These are phyloP conservation scores for Agriopis leucophaearia DNA, from an alignment of 2,888 invertebrate species.

Conservation along the genomic window DNA sequence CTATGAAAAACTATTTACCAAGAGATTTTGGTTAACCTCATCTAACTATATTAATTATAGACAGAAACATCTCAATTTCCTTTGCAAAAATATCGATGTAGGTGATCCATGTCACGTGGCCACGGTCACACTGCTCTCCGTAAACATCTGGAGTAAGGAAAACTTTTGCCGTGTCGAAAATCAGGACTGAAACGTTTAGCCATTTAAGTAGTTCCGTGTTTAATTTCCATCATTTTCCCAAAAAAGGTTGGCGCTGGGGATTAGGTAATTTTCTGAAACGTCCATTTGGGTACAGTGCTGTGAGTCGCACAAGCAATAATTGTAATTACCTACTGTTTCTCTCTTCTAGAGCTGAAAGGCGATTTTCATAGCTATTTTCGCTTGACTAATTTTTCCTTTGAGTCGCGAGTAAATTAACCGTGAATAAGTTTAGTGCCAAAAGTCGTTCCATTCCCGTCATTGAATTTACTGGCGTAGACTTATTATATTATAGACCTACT, in stretches of 20 bases:
- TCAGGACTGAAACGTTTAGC: neutral
- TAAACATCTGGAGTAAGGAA: neutral
- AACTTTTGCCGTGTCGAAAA: neutral
- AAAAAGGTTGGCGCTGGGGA: slow-evolving; percentile 7
- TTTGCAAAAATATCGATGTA: too few species aligned
- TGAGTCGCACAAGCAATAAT: slow-evolving; percentile 42
- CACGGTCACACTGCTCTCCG: too few species aligned
- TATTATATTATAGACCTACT: slow-evolving; percentile 6
- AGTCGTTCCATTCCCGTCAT: slow-evolving; percentile 20
- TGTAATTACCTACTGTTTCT: slow-evolving; percentile 46
- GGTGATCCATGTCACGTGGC: too few species aligned
- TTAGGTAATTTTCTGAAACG: slow-evolving; percentile 22
- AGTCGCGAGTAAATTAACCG: slow-evolving; percentile 31
- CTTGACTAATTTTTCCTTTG: slow-evolving; percentile 33
- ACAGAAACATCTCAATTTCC: too few species aligned
- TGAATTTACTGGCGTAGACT: slow-evolving; percentile 28
- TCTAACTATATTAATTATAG: too few species aligned
- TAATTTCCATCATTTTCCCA: neutral
- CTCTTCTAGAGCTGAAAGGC: slow-evolving; percentile 43
- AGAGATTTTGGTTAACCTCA: too few species aligned
- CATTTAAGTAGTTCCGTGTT: neutral
- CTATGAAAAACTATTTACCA: too few species aligned
- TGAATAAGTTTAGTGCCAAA: slow-evolving; percentile 28
- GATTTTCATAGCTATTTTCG: slow-evolving; percentile 41
- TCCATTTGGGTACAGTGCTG: slow-evolving; percentile 25